phyloP scores from a whole-genome alignment of 2,888 invertebrate species.

The Drosophila affinis region DNA sequence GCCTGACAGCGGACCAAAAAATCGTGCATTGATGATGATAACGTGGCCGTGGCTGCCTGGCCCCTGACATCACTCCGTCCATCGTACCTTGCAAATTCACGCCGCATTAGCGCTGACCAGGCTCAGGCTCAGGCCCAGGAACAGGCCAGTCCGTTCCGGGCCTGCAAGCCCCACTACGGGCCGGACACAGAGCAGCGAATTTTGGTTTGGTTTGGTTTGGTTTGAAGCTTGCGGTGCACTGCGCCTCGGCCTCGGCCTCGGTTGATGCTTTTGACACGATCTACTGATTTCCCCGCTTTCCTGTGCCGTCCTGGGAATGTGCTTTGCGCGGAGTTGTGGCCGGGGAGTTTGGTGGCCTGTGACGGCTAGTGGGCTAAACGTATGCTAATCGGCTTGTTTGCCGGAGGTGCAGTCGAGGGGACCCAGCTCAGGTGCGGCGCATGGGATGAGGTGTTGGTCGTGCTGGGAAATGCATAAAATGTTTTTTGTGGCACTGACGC shows the following conservation, averaged over 20 bases:
- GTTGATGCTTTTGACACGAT: constrained; percentile 74
- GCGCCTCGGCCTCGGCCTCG: constrained; percentile 52
- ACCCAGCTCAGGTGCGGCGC: constrained; percentile 5
- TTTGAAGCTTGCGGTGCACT: constrained; percentile 50
- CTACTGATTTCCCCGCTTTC: constrained; percentile 52
- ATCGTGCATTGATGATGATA: constrained; percentile 76
- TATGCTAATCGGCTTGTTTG: constrained; percentile 67
- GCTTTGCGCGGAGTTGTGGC: constrained; percentile 2
- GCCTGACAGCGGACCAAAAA: constrained; percentile 49
- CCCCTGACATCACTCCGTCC: constrained; percentile 42
- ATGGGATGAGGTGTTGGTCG: neutral
- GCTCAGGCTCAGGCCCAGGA: constrained; percentile 1
- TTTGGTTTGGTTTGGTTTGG: constrained; percentile 29
- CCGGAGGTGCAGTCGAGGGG: constrained; percentile 4
- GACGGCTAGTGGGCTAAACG: constrained; percentile 48
- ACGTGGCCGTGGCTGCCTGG: constrained; percentile 42
- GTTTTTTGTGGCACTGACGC: constrained; percentile 22
- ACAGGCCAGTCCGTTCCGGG: constrained; percentile 12
- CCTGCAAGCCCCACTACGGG: constrained; percentile 17
- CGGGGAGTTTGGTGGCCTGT: constrained; percentile 23
- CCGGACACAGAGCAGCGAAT: constrained; percentile 38
- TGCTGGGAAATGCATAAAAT: constrained; percentile 41
- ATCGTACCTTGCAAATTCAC: constrained; percentile 69
- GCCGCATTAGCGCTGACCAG: constrained; percentile 68
- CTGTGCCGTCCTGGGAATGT: constrained; percentile 3